Percentiles rank a stretch among this genome's conserved stretches.
phyloP scores from a whole-genome alignment of 2,888 invertebrate genomes.

The Prosapia bicincta region DNA sequence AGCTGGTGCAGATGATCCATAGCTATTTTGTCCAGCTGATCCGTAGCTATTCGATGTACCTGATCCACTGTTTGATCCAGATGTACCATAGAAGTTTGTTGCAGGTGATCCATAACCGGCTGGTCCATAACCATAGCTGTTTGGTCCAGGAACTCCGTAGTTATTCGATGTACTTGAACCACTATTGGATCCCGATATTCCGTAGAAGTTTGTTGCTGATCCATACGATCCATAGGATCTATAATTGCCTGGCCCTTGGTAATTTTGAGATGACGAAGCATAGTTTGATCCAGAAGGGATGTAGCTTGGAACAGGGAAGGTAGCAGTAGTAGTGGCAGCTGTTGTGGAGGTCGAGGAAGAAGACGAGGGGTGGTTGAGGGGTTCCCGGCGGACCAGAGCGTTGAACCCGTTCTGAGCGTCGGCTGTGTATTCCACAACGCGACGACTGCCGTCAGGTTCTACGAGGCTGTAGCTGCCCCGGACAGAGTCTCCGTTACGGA shows the following conservation, averaged over 20 bases:
- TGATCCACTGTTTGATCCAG: no score
- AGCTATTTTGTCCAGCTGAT: no score
- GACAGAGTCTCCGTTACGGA: conserved; percentile 39
- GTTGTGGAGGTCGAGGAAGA: background rate
- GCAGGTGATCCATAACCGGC: no score
- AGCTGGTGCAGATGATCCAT: no score
- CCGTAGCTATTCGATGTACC: no score
- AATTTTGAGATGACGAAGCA: background rate
- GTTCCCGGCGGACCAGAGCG: conserved; percentile 40
- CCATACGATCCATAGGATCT: background rate
- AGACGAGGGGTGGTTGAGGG: conserved; percentile 28
- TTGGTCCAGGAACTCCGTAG: background rate
- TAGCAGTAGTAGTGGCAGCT: conserved; percentile 22
- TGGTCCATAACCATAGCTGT: background rate
- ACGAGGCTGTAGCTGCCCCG: conserved; percentile 37
- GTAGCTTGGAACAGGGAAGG: conserved; percentile 26
- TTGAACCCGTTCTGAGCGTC: conserved; percentile 42
- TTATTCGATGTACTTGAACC: background rate
- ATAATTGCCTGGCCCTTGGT: background rate
- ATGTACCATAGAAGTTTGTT: no score
- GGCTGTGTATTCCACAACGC: conserved; percentile 38
- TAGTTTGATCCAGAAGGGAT: background rate
- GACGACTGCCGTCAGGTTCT: conserved; percentile 29
- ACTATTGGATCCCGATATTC: background rate
- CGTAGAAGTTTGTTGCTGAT: background rate